These are phyloP conservation scores for Hippolais icterina DNA, from an alignment of 2,113 vertebrate genomes.

Conservation along the genomic window DNA sequence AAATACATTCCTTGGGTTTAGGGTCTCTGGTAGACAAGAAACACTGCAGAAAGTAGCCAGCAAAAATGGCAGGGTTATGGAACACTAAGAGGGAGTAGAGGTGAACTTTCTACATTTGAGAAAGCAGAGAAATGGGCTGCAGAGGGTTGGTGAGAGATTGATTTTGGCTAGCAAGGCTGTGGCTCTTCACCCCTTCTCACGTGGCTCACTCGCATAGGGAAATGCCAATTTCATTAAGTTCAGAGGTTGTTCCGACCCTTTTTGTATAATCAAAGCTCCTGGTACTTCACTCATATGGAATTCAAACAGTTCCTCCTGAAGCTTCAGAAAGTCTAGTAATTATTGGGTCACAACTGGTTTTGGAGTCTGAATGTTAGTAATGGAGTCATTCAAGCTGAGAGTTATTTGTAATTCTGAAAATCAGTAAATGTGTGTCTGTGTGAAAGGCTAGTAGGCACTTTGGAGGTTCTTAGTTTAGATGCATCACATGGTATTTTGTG, in stretches of 20 bases:
- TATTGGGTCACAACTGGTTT: not conserved
- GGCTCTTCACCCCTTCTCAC: not conserved
- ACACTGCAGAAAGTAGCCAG: not conserved
- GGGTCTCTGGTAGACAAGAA: not conserved
- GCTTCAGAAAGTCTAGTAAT: not conserved
- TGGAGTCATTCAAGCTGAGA: not conserved
- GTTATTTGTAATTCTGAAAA: not conserved
- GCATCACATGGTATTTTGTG: not conserved
- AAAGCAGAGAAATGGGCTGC: not conserved
- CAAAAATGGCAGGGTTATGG: not conserved
- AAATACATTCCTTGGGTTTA: not conserved
- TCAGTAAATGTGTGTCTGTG: not conserved
- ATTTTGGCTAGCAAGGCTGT: not conserved
- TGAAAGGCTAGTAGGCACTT: not conserved
- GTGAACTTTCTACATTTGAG: not conserved
- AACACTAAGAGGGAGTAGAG: not conserved
- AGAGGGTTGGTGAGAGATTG: not conserved
- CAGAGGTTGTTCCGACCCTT: not conserved
- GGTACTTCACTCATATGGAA: not conserved
- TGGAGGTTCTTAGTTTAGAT: not conserved
- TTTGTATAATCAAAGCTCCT: not conserved
- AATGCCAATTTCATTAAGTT: not conserved
- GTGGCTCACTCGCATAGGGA: not conserved
- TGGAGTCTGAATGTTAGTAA: not conserved
- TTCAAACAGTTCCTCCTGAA: not conserved